Conservation (phyloP, 2,113 vertebrate genomes). For the Perca flavescens region DNA sequence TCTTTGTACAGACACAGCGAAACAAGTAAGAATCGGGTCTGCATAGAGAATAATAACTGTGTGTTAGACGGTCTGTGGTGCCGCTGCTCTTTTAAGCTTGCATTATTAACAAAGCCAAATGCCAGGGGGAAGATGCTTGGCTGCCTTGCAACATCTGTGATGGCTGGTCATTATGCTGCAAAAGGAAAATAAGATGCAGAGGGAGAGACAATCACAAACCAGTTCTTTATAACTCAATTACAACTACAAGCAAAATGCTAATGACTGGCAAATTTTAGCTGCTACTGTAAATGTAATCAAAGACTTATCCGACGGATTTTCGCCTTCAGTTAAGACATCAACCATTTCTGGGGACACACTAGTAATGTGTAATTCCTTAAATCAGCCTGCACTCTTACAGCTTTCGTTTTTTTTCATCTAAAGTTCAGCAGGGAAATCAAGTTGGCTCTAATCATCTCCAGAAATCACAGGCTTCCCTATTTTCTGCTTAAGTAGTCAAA, state of each 20-base stretch:
- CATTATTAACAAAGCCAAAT: slow-evolving; percentile 61
- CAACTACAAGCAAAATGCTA: slow-evolving; percentile 34
- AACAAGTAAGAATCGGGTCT: slow-evolving; percentile 18
- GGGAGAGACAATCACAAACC: slow-evolving; percentile 28
- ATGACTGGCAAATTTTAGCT: slow-evolving; percentile 27
- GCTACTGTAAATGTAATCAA: slow-evolving; percentile 37
- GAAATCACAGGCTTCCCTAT: slow-evolving; percentile 32
- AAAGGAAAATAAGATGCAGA: slow-evolving; percentile 42
- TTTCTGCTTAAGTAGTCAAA: slow-evolving; percentile 61
- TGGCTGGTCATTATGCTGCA: slow-evolving; percentile 23
- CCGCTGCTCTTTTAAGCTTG: slow-evolving; percentile 29
- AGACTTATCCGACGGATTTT: slow-evolving; percentile 8
- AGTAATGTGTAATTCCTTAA: slow-evolving; percentile 26
- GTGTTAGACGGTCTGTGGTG: slow-evolving; percentile 21
- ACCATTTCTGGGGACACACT: slow-evolving; percentile 15
- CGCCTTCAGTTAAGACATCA: slow-evolving; percentile 7
- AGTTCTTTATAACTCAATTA: slow-evolving; percentile 47
- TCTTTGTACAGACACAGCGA: slow-evolving; percentile 5
- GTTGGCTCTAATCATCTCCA: slow-evolving; percentile 47
- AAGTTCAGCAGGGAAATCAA: slow-evolving; percentile 45
- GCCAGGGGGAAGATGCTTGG: slow-evolving; percentile 18
- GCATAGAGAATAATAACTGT: slow-evolving; percentile 21
- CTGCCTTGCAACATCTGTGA: slow-evolving; percentile 44
- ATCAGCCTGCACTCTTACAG: slow-evolving; percentile 30
- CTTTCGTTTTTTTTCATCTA: slow-evolving; percentile 4